Evolutionary conservation across 2,113 vertebrate genomes (phyloP).

Genomic region (Naja naja): DNA sequence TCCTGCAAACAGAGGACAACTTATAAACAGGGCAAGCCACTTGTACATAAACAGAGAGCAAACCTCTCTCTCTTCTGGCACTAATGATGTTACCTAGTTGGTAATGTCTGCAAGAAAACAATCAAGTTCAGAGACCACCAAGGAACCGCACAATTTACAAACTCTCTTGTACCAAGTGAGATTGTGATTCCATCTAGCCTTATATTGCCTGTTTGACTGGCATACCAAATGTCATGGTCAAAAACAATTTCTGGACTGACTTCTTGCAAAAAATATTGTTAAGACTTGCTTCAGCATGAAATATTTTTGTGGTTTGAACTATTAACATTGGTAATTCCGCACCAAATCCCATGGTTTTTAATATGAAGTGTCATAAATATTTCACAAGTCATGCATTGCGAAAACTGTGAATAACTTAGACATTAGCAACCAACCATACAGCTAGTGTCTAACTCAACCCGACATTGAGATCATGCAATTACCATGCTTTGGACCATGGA

Average conservation of each 20-base stretch:
- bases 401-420: too few species aligned
- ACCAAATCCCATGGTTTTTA: neutral
- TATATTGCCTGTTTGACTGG: neutral
- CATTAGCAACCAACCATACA: neutral
- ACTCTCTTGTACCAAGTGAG: neutral
- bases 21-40: neutral
- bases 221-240: neutral
- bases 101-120: neutral
- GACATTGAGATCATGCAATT: neutral
- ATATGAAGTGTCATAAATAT: neutral
- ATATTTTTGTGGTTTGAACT: neutral
- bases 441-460: neutral
- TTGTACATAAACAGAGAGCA: neutral
- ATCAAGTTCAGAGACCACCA: neutral
- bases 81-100: neutral
- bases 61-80: neutral
- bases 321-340: neutral
- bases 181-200: neutral
- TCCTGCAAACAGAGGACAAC: slow-evolving; percentile 54
- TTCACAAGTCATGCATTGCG: neutral
- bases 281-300: neutral
- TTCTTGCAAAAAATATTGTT: neutral
- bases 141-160: neutral
- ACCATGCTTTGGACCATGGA: neutral
- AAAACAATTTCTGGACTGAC: neutral